Base-by-base conservation (phyloP, 2,888 invertebrate species). In the Drosophila niveifrons region DNA sequence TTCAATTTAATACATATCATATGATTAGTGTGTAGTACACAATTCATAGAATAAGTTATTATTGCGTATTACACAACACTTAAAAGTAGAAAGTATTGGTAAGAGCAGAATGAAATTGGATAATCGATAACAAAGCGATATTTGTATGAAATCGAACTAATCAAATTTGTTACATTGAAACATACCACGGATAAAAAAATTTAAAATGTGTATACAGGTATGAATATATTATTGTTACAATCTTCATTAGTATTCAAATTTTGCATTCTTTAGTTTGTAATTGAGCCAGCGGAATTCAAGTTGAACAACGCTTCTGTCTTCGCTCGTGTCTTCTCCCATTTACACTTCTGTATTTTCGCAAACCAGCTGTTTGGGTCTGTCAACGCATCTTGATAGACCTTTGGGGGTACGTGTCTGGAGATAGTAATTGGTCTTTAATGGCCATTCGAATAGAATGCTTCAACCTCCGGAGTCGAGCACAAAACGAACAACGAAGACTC, bases 371-470 rank as follows among this genome's bases (percentile, higher is more conserved):
- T 39, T 62, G 31, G 57, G 43, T 7, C 66, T 62, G 72, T 65
- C 81, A 46, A 87, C 79, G 74, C 88, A 74, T 79, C 70, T 84
- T 79, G 63, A 84, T 85, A 68, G 66, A 18, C 34, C 23, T 13
- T 57, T 44, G 77, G 51, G 39, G 23, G 53, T 83, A 83, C 83
- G 83, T 83, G 83, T 70, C 62, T 64, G 66, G 80, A 51, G 43
- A 51, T 41, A 58, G 72, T 83, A 83, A 83, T 88, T 80, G 87
- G 63, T 65, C 44, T 66, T 80, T 82, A 77, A 80, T 80, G 66
- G 51, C 65, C 63, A 47, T 18, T 39, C 74, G 34, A 69, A 62
- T 73, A 75, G 74, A 78, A 78, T 70, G 75, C 66, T 64, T 66
- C 78, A 75, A 77, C 62, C 80, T 46, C 77, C 66, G 28, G 51